Evolutionary conservation across 2,797 vertebrate genomes (phyloP), one percentile per base, ranked within the genome.

Genomic region (Pipistrellus pipistrellus): DNA sequence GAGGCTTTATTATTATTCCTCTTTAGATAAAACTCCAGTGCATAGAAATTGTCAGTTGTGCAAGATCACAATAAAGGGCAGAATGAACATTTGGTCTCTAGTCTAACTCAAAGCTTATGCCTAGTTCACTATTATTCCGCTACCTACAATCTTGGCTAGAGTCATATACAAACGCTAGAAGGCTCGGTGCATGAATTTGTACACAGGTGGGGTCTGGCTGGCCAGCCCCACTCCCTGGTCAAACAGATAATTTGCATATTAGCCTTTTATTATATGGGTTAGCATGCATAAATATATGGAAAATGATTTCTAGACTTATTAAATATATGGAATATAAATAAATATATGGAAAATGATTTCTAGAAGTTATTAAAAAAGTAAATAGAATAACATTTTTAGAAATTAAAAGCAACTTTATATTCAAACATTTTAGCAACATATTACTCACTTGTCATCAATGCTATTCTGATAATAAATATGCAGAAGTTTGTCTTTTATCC

Each of bases 391-490:
- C 41, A 72, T 35, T 55, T 46, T 53, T 53, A 76, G 71, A 89
- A 96, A 77, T 76, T 21, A 90, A 96, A 94, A 88, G 30, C n/a
- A 90, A 13, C 48, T 89, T 94, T 80, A 88, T 20, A 90, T 53
- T 95, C 57, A 96, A 93, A 35, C 66, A 93, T 92, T 91, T 88
- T 76, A 35, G 88, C 93, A 87, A 81, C 35, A 96, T 92, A 96
- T 75, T 94, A 98, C 98, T 98, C 95, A 99, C 99, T 99, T 99
- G 99, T 99, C 99, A 96, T 99, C 99, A 38, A 99, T 99, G 99
- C 99, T 99, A 98, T 99, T 99, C 98, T 99, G 99, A 97, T 99
- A 99, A 98, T 99, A 99, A 98, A 99, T 99, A 98, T 99, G 99
- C 95, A 99, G 98, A 97, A 99, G 99, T 98, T 99, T 99, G 98